Evolutionary conservation across 1,140 invertebrate genomes (phyloP).

Genomic region (Drosophila sucinea): DNA sequence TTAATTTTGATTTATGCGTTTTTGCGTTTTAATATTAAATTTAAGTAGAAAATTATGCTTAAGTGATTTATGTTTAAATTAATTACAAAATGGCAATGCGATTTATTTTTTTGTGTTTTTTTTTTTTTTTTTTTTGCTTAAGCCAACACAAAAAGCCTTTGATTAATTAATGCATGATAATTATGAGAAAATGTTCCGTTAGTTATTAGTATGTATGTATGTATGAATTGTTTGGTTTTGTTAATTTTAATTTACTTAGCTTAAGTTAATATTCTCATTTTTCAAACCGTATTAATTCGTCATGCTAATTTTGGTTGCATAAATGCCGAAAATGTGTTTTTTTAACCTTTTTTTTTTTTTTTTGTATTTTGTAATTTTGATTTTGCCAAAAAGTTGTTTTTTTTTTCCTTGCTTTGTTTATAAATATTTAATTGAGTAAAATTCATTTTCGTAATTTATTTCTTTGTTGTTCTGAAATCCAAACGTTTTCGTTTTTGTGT

Average conservation of each 20-base stretch:
- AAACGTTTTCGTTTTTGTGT: slow-evolving; percentile 42
- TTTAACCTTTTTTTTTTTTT: slow-evolving; percentile 27
- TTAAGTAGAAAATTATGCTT: slow-evolving; percentile 76
- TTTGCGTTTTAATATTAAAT: slow-evolving; percentile 52
- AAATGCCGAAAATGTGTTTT: slow-evolving; percentile 52
- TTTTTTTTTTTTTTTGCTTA: slow-evolving; percentile 26
- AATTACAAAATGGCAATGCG: slow-evolving; percentile 63
- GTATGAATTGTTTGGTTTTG: slow-evolving; percentile 12
- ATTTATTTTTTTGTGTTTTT: background rate
- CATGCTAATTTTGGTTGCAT: slow-evolving; percentile 20
- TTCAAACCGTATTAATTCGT: slow-evolving; percentile 38
- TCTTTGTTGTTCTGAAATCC: slow-evolving; percentile 45
- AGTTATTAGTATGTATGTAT: slow-evolving; percentile 5
- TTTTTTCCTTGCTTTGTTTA: slow-evolving; percentile 31
- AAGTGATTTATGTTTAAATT: slow-evolving; percentile 53
- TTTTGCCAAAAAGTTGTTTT: slow-evolving; percentile 67
- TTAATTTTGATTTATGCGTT: slow-evolving; percentile 77
- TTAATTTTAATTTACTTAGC: slow-evolving; percentile 49
- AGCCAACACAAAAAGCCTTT: slow-evolving; percentile 69
- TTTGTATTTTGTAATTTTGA: slow-evolving; percentile 68
- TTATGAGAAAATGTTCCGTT: slow-evolving; percentile 52
- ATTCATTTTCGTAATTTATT: slow-evolving; percentile 33
- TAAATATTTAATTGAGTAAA: slow-evolving; percentile 30
- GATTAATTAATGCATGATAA: slow-evolving; percentile 49
- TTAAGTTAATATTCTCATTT: slow-evolving; percentile 38